These are phyloP conservation scores for Meandrusa payeni DNA, from an alignment of 2,888 invertebrate genomes.

Conservation along the genomic window DNA sequence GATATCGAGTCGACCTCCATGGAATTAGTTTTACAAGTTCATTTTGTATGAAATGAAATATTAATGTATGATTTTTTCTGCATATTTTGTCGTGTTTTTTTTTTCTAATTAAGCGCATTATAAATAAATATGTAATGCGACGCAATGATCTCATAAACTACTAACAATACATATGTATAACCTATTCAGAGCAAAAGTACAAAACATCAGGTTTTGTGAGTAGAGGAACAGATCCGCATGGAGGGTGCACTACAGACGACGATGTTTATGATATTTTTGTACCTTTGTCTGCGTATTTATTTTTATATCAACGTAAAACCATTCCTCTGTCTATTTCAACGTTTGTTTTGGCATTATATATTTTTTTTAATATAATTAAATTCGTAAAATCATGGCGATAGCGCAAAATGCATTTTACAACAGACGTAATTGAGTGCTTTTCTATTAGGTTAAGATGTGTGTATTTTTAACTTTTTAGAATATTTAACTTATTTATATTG, in stretches of 20 bases:
- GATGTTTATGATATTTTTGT: slow-evolving; percentile 70
- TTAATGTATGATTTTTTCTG: slow-evolving; percentile 63
- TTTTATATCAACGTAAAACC: slow-evolving; percentile 63
- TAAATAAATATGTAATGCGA: slow-evolving; percentile 56
- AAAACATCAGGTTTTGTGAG: slow-evolving; percentile 42
- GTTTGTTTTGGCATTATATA: slow-evolving; percentile 58
- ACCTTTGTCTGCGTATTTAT: slow-evolving; percentile 72
- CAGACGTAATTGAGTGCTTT: slow-evolving; percentile 71
- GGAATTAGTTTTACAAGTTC: slow-evolving; percentile 56
- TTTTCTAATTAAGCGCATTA: slow-evolving; percentile 72
- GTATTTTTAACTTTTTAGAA: slow-evolving; percentile 80
- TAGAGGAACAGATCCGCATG: slow-evolving; percentile 23
- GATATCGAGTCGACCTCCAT: slow-evolving; percentile 47
- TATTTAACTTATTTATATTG: slow-evolving; percentile 81
- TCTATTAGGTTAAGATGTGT: slow-evolving; percentile 78
- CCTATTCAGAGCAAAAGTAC: slow-evolving; percentile 75
- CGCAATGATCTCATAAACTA: slow-evolving; percentile 78
- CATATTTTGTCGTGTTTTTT: slow-evolving; percentile 75
- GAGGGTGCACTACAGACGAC: slow-evolving; percentile 36
- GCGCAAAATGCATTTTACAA: slow-evolving; percentile 46
- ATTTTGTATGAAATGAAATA: slow-evolving; percentile 61
- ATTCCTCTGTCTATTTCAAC: slow-evolving; percentile 62
- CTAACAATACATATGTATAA: slow-evolving; percentile 69
- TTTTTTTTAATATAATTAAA: slow-evolving; percentile 38
- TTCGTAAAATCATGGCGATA: slow-evolving; percentile 37